Evolutionary conservation across 1,140 invertebrate genomes (phyloP), one percentile per base, ranked within the genome.

Genomic region (Eupristina koningsbergeri): DNA sequence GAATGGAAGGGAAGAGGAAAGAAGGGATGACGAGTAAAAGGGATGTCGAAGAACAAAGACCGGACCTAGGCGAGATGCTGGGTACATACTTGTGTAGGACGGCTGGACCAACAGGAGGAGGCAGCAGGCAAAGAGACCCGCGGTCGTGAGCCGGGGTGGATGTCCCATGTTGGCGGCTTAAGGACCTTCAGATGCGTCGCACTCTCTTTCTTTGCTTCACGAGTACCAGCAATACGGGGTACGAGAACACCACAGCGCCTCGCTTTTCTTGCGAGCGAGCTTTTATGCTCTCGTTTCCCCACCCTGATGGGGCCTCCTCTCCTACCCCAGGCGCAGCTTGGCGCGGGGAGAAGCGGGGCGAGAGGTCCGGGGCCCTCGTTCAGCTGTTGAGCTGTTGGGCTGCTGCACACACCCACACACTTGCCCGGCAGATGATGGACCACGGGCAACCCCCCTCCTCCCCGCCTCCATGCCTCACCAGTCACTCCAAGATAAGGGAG

Each of bases 251-350:
- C 87, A 91, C 90, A 92, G 90, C 89, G 88, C 87, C 86, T 84
- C 87, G 89, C 88, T 91, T 92, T 91, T 91, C 89, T 89, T 89
- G 34, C 89, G 89, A 86, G 64, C 90, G 86, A 85, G 90, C 90
- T 92, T 92, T 92, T 92, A 92, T 92, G 91, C 90, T 92, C 89
- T 92, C 89, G 89, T 86, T 86, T 86, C 86, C 88, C 89, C 90
- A 86, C 87, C 86, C 77, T 84, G 83, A 75, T 15, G 73, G 82
- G 86, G 77, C 86, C 83, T 84, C 86, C 86, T 86, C 85, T 85
- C 85, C 53, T 26, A 7, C 58, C 19, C 6, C n/a, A 26, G 26
- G 19, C 19, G 26, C 50, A 69, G 7, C 31, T 41, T 69, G 58
- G 36, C 45, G 29, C 17, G 67, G 58, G 63, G 13, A 3, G 34